Percentiles rank a stretch among this genome's conserved stretches.
Evolutionary conservation across 2,113 vertebrate genomes (phyloP).

Genomic region (Parotia lawesii): DNA sequence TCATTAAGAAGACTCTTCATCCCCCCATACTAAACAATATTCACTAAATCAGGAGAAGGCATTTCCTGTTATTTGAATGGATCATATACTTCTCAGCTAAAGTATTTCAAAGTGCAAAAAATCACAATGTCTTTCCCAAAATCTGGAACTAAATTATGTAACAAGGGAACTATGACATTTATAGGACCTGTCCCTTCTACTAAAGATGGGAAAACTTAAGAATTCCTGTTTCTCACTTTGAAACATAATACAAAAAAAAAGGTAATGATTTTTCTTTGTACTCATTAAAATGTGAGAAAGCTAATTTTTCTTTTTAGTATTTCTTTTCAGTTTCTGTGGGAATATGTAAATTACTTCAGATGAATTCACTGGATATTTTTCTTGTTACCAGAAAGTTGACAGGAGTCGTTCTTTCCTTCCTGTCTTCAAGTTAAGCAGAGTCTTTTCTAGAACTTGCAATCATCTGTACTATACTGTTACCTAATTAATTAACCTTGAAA

Average conservation of each 20-base stretch:
- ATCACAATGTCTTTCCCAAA: not conserved
- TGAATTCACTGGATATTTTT: not conserved
- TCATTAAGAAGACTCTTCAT: not conserved
- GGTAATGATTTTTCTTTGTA: not conserved
- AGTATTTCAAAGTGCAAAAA: not conserved
- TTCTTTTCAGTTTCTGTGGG: not conserved
- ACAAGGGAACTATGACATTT: not conserved
- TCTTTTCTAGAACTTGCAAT: not conserved
- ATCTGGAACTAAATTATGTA: not conserved
- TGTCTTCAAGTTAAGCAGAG: not conserved
- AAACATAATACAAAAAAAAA: not conserved
- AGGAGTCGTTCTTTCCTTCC: not conserved
- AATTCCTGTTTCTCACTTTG: not conserved
- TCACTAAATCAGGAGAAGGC: not conserved
- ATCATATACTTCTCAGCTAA: not conserved
- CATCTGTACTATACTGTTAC: not conserved
- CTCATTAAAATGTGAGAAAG: not conserved
- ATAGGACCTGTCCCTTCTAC: not conserved
- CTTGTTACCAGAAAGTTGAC: not conserved
- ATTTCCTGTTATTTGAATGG: not conserved
- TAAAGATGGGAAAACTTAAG: not conserved
- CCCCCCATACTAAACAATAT: not conserved
- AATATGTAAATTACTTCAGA: not conserved
- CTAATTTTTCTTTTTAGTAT: not conserved
- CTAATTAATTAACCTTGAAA: not conserved